Percentiles rank a stretch among this genome's conserved stretches.
Evolutionary conservation across 2,797 vertebrate species (phyloP).

Genomic region (Melanotaenia pygmaea): DNA sequence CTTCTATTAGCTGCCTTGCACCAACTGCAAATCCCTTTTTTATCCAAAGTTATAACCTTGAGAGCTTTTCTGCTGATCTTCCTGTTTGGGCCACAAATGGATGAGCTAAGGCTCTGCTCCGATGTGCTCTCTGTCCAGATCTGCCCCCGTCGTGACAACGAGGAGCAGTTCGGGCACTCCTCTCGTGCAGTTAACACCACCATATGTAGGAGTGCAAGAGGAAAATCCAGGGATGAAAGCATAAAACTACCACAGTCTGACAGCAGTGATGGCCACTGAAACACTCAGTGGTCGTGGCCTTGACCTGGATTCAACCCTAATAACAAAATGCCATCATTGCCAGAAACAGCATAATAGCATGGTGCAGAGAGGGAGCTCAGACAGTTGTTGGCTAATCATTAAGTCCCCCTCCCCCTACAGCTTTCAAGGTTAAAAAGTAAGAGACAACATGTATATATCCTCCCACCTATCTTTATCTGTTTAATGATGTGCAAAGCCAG

Average conservation of each 20-base stretch:
- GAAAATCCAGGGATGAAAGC: slow-evolving; percentile 29
- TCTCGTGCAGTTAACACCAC: slow-evolving; percentile 42
- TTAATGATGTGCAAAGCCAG: slow-evolving; percentile 62
- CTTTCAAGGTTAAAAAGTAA: slow-evolving; percentile 63
- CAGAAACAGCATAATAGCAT: slow-evolving; percentile 19
- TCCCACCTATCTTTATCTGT: slow-evolving; percentile 56
- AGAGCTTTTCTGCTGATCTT: slow-evolving; percentile 68
- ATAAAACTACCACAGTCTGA: slow-evolving; percentile 32
- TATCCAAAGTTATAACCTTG: slow-evolving; percentile 69
- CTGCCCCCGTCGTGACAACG: slow-evolving; percentile 37
- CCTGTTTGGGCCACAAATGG: slow-evolving; percentile 63
- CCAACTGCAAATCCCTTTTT: slow-evolving; percentile 64
- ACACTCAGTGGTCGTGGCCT: slow-evolving; percentile 43
- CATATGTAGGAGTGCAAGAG: slow-evolving; percentile 15
- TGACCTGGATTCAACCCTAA: slow-evolving; percentile 59
- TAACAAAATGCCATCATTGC: slow-evolving; percentile 33
- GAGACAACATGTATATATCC: slow-evolving; percentile 36
- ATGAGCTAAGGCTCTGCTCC: slow-evolving; percentile 67
- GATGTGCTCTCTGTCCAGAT: slow-evolving; percentile 66
- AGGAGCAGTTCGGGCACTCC: slow-evolving; percentile 48
- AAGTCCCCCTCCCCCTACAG: slow-evolving; percentile 29
- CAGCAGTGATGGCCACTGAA: slow-evolving; percentile 48
- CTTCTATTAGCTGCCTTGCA: slow-evolving; percentile 69
- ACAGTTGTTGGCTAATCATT: slow-evolving; percentile 53
- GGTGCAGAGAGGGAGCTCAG: slow-evolving; percentile 28